Conservation (phyloP, 2,113 vertebrate genomes). For the Coreoperca whiteheadi region DNA sequence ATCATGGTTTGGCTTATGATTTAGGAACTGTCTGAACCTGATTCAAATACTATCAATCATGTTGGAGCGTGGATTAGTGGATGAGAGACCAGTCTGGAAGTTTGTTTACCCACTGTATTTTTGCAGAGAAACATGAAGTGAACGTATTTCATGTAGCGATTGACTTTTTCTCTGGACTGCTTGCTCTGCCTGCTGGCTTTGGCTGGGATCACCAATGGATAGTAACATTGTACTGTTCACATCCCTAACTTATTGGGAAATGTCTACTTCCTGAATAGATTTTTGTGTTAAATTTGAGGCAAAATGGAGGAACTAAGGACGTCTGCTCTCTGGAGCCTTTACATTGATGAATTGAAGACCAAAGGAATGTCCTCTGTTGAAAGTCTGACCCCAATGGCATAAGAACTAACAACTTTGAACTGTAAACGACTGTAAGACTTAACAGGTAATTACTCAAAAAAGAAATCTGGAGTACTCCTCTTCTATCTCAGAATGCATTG, state of each 20-base stretch:
- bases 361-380: neutral
- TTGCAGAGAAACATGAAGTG: conserved; percentile 44
- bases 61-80: conserved; percentile 35
- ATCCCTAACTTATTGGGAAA: neutral
- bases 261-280: conserved; percentile 22
- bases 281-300: conserved; percentile 4
- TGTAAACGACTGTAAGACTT: conserved; percentile 23
- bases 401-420: conserved; percentile 40
- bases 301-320: conserved; percentile 53
- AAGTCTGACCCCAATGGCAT: conserved; percentile 39
- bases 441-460: conserved; percentile 1
- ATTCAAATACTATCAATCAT: conserved; percentile 54
- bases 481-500: conserved; percentile 82
- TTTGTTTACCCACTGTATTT: conserved; percentile 30
- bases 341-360: conserved; percentile 12
- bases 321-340: conserved; percentile 24
- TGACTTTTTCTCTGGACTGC: conserved; percentile 17
- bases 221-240: neutral
- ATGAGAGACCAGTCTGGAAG: conserved; percentile 21
- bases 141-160: conserved; percentile 4
- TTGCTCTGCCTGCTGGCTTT: conserved; percentile 14
- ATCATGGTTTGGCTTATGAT: conserved; percentile 23
- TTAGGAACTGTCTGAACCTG: conserved; percentile 9
- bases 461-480: neutral
- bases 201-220: conserved; percentile 14